These are phyloP conservation scores for Bugulina stolonifera DNA, from an alignment of 2,888 invertebrate species.

Conservation along the genomic window DNA sequence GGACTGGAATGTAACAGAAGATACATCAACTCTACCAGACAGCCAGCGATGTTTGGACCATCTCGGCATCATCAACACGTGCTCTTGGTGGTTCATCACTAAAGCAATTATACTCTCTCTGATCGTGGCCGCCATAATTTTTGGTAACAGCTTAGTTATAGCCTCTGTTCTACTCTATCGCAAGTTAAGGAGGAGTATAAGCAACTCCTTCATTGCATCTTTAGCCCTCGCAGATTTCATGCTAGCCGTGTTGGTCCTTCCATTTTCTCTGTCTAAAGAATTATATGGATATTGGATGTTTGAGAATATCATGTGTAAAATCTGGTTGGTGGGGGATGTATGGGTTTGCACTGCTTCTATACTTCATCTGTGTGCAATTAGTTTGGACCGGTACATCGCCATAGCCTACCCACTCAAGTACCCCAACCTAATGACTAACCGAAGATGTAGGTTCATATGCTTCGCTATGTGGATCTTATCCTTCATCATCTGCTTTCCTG, in stretches of 20 bases:
- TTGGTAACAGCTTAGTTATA: conserved; percentile 87
- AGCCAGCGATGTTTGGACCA: not conserved
- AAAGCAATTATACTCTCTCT: conserved; percentile 46
- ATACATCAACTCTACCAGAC: no score
- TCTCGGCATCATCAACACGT: not conserved
- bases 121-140: conserved; percentile 80
- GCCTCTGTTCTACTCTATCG: conserved; percentile 78
- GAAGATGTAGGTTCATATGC: conserved; percentile 77
- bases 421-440: conserved; percentile 76
- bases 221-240: conserved; percentile 90
- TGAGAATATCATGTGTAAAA: conserved; percentile 88
- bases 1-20: no score
- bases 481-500: conserved; percentile 93
- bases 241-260: conserved; percentile 89
- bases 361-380: conserved; percentile 89
- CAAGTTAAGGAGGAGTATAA: conserved; percentile 80
- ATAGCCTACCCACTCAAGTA: conserved; percentile 93
- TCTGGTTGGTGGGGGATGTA: conserved; percentile 94
- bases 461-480: conserved; percentile 90
- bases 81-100: conserved; percentile 28
- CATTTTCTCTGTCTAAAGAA: conserved; percentile 91
- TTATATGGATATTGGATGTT: conserved; percentile 75
- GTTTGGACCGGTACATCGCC: conserved; percentile 81
- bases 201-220: conserved; percentile 93
- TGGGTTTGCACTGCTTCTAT: conserved; percentile 99